These are phyloP conservation scores for Mormyrus lacerda DNA, from an alignment of 2,113 vertebrate species.

Conservation along the genomic window DNA sequence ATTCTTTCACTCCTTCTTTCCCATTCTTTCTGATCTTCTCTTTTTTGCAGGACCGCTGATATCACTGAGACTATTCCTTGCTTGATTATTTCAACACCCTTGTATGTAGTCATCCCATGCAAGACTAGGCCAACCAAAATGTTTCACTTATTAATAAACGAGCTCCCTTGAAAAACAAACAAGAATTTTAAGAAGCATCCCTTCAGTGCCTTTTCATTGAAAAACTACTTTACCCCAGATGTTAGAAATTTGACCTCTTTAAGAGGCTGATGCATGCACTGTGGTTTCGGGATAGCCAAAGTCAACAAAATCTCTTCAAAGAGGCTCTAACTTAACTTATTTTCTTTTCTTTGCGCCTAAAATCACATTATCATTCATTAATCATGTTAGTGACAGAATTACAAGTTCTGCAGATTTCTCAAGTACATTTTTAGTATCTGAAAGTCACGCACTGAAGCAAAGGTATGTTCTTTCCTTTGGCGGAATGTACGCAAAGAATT, in stretches of 20 bases:
- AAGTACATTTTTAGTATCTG: not conserved
- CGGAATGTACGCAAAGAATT: not conserved
- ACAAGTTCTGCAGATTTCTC: not conserved
- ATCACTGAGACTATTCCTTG: not conserved
- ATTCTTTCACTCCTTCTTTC: not conserved
- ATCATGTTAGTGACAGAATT: not conserved
- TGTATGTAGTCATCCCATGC: not conserved
- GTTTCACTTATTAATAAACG: not conserved
- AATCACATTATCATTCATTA: not conserved
- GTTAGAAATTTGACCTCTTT: not conserved
- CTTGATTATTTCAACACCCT: not conserved
- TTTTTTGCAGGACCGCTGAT: conserved; percentile 17
- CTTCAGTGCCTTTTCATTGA: not conserved
- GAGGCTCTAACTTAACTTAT: not conserved
- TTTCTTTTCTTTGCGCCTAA: not conserved
- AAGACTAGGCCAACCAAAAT: not conserved
- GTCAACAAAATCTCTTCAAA: not conserved
- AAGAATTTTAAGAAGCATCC: not conserved
- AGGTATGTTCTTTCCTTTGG: not conserved
- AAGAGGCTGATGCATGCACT: not conserved
- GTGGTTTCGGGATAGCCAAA: not conserved
- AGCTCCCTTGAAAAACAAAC: not conserved
- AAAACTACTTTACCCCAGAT: not conserved
- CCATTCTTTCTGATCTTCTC: conserved; percentile 27
- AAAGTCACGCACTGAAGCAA: not conserved